Evolutionary conservation across 2,888 invertebrate genomes (phyloP).

Genomic region (Cephus nigrinus): DNA sequence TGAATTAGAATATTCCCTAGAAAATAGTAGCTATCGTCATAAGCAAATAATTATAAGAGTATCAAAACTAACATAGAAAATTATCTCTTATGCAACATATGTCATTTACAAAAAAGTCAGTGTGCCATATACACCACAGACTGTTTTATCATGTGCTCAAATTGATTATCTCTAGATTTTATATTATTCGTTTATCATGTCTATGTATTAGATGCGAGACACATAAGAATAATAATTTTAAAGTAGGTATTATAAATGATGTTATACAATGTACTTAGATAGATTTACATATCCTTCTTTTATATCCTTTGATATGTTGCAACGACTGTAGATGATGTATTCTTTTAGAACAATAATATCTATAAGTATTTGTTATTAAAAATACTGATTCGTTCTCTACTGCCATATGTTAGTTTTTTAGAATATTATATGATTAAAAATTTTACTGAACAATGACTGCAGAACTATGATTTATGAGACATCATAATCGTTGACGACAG

Average conservation of each 20-base stretch:
- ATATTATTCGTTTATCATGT: background rate
- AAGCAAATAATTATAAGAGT: background rate
- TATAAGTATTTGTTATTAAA: conserved; percentile 6
- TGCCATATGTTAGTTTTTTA: background rate
- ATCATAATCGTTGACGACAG: background rate
- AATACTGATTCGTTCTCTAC: background rate
- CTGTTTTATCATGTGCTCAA: background rate
- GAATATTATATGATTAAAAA: background rate
- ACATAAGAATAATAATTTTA: background rate
- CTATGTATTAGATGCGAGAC: background rate
- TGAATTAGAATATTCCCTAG: background rate
- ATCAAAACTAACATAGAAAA: background rate
- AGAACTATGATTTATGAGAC: background rate
- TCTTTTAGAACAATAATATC: background rate
- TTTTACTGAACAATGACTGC: background rate
- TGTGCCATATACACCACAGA: background rate
- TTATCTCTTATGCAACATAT: background rate
- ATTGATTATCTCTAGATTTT: background rate
- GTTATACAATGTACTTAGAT: background rate
- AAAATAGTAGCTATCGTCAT: background rate
- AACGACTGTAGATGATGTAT: background rate
- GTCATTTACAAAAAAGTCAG: background rate
- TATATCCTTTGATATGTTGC: background rate
- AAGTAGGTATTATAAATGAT: background rate
- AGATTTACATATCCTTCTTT: background rate